phyloP scores from a whole-genome alignment of 2,113 vertebrate species.

The Sceloporus undulatus region DNA sequence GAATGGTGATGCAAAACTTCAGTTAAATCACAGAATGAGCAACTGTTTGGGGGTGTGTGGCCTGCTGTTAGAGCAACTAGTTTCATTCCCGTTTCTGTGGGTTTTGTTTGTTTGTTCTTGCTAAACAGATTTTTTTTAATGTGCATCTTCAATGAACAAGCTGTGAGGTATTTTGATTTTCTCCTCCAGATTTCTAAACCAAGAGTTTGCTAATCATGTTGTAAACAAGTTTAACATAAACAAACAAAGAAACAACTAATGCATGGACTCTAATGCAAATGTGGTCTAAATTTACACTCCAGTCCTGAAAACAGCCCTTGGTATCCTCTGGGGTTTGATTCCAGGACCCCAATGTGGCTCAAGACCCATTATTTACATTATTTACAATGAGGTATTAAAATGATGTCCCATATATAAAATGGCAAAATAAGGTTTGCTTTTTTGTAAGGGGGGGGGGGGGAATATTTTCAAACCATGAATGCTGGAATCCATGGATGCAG shows the following conservation, averaged over 20 bases:
- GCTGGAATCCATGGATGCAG: no score
- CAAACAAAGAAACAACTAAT: background rate
- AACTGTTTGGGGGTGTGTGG: background rate
- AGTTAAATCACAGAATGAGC: background rate
- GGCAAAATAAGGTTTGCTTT: no score
- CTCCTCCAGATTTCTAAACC: background rate
- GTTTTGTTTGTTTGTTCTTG: background rate
- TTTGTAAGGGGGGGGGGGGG: no score
- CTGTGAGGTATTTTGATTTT: background rate
- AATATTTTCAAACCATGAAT: no score
- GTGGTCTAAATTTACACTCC: background rate
- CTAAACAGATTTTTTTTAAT: background rate
- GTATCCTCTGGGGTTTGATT: no score
- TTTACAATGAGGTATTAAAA: no score
- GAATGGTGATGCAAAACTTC: background rate
- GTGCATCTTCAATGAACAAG: background rate
- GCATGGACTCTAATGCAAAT: background rate
- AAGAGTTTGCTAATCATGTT: background rate
- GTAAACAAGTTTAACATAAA: background rate
- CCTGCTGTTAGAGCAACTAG: background rate
- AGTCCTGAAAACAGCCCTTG: background rate
- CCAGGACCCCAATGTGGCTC: no score
- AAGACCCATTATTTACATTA: no score
- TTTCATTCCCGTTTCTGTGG: background rate
- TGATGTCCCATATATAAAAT: no score